A percentile compares a stretch with the other conserved stretches of the same genome.
These are phyloP conservation scores for Drosophila kikkawai DNA, from an alignment of 1,140 invertebrate genomes.

Conservation along the genomic window DNA sequence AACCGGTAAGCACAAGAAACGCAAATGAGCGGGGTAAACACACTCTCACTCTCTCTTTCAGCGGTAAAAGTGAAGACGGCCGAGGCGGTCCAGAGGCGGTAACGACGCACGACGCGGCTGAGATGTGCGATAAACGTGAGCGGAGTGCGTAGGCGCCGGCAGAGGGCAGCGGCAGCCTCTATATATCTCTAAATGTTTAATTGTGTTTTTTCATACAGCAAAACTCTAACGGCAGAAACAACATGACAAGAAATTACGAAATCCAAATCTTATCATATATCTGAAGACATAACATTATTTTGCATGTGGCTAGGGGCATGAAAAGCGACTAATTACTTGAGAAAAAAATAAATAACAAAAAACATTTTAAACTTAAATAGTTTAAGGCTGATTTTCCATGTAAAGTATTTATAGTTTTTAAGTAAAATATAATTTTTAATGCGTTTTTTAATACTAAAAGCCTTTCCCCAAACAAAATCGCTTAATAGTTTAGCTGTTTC, in stretches of 20 bases:
- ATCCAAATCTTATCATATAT: constrained; percentile 1
- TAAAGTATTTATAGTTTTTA: neutral
- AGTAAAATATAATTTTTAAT: no score
- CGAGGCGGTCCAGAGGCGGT: constrained; percentile 17
- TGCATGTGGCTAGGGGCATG: neutral
- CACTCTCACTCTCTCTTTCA: constrained; percentile 77
- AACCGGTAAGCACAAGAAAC: constrained; percentile 76
- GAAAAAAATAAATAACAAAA: neutral
- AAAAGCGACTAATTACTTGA: neutral
- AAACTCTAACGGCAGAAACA: constrained; percentile 4
- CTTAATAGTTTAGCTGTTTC: neutral
- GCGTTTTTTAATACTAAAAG: neutral
- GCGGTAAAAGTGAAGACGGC: constrained; percentile 73
- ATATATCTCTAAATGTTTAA: neutral
- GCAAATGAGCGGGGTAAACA: constrained; percentile 78
- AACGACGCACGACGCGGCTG: constrained; percentile 23
- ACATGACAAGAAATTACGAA: neutral
- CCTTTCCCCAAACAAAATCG: neutral
- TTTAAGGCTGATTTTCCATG: neutral
- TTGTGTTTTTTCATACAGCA: constrained; percentile 7
- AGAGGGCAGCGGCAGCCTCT: constrained; percentile 17
- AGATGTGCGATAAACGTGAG: constrained; percentile 44
- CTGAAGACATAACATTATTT: neutral
- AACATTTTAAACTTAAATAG: neutral
- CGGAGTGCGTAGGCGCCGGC: constrained; percentile 55